These are phyloP conservation scores for Cephus runcator DNA, from an alignment of 2,888 invertebrate genomes.

Conservation along the genomic window DNA sequence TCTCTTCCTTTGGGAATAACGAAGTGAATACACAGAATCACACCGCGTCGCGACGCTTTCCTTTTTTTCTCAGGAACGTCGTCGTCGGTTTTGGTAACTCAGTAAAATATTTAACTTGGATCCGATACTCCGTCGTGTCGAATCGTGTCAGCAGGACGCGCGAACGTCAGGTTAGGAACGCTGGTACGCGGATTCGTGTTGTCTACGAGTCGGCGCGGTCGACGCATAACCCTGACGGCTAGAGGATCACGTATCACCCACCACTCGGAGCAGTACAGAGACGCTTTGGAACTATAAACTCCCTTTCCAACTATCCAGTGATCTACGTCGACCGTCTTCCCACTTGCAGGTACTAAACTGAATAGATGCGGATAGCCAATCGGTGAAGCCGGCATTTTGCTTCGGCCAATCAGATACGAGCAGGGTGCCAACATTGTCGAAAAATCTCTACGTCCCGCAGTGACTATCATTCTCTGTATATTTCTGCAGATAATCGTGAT, in stretches of 20 bases:
- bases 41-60: neutral
- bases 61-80: neutral
- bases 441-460: neutral
- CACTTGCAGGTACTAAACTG: neutral
- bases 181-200: neutral
- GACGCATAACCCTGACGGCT: neutral
- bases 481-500: neutral
- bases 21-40: slow-evolving; percentile 3
- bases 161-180: slow-evolving; percentile 1
- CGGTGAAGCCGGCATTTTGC: neutral
- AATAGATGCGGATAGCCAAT: neutral
- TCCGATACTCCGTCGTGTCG: neutral
- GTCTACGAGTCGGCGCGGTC: neutral
- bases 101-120: neutral
- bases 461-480: neutral
- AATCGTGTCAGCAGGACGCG: neutral
- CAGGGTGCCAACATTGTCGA: neutral
- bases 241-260: neutral
- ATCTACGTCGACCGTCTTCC: neutral
- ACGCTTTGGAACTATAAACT: neutral
- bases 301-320: neutral
- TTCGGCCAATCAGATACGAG: neutral
- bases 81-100: neutral
- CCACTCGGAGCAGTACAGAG: neutral
- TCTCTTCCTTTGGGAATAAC: slow-evolving; percentile 9